Base-by-base conservation (phyloP, 2,888 invertebrate genomes). In the Cryptophagus acutangulus region DNA sequence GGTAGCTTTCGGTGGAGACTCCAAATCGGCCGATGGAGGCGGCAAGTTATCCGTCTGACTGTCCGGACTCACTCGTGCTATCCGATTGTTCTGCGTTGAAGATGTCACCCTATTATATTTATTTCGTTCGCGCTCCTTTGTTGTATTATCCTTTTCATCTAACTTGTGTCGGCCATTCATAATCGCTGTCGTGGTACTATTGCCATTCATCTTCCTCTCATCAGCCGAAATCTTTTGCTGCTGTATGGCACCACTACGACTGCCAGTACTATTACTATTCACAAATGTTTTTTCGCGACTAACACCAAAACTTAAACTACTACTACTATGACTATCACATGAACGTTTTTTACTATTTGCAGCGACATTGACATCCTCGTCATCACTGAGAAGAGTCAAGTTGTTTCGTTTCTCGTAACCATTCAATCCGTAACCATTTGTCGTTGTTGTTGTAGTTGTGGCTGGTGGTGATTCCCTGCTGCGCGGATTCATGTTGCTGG, bases 401-500 rank as follows among this genome's bases (percentile, higher is more conserved):
- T 16, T 31, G 43, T 58, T 60, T 52, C 50, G 63, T 60, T 57
- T 64, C 53, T 41, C 59, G 51, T 49, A 59, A 38, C 51, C 55
- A 42, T 52, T 55, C 30, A 38, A 33, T n/a, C 33, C 34, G 20
- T 46, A 43, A 14, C 44, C 49, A 43, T 49, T 53, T 41, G 48
- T 45, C n/a, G n/a, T n/a, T n/a, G n/a, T n/a, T n/a, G n/a, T n/a
- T n/a, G n/a, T n/a, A n/a, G n/a, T n/a, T 39, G 46, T 51, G 30
- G 33, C 46, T 24, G 48, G 35, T 34, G 54, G 52, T 13, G 52
- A 51, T 45, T 66, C 67, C 68, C 61, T 71, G 53, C 69, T 69
- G 33, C 71, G 59, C 9, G 72, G 70, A 54, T 71, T 72, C 71
- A 71, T 70, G 61, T 69, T 71, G 57, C 68, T 67, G 45, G 70